A percentile compares a stretch with the other conserved stretches of the same genome.
phyloP scores from a whole-genome alignment of 2,113 vertebrate species.

The Tympanuchus pallidicinctus region DNA sequence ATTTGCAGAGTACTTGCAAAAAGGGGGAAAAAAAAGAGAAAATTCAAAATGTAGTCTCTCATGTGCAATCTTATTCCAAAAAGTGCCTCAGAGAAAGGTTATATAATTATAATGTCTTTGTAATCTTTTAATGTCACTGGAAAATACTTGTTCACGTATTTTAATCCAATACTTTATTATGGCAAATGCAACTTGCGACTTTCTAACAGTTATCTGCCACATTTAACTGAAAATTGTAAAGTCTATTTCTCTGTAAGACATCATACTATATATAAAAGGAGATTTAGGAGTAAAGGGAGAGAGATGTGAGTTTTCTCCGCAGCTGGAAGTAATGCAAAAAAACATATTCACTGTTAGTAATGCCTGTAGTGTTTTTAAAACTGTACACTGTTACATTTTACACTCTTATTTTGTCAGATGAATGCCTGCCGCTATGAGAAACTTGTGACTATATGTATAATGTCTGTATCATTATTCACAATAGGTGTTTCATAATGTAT shows the following conservation, averaged over 20 bases:
- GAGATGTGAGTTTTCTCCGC: neutral
- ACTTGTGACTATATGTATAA: neutral
- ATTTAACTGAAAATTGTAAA: neutral
- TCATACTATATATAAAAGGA: neutral
- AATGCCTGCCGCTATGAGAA: neutral
- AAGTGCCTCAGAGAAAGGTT: neutral
- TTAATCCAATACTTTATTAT: neutral
- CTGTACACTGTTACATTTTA: neutral
- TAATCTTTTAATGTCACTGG: neutral
- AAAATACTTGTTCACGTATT: neutral
- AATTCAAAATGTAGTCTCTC: neutral
- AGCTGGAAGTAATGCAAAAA: neutral
- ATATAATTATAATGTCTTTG: neutral
- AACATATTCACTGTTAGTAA: neutral
- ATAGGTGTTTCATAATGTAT: neutral
- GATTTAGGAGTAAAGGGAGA: neutral
- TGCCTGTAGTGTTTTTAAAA: neutral
- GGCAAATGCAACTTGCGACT: neutral
- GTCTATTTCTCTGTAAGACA: neutral
- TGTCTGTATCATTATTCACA: neutral
- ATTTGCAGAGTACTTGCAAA: neutral
- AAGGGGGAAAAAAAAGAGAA: rapidly evolving
- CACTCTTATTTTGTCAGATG: neutral
- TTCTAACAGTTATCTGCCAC: neutral
- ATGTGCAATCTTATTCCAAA: neutral